Base-by-base conservation (phyloP, 2,888 invertebrate genomes). In the Drosophila formosana region DNA sequence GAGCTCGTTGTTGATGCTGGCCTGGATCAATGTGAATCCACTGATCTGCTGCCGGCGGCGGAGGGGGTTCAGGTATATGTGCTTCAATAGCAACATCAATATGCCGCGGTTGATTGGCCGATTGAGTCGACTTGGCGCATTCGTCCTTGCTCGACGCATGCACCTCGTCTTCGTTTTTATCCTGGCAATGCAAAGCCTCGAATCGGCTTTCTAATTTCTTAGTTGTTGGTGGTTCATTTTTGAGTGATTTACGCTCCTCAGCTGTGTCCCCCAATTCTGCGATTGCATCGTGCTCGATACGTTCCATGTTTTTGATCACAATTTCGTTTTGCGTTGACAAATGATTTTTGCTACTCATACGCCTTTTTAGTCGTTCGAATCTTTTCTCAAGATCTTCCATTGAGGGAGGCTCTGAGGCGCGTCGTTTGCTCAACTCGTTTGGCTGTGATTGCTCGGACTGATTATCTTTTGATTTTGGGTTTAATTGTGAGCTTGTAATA, bases 381-480 rank as follows among this genome's bases (percentile, higher is more conserved):
- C 91, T 84, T 34, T 85, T 81, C 34, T 91, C 91, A 8, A 91
- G 60, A 70, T 91, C 90, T 65, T 90, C 89, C 37, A 82, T 90
- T 2, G 91, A 86, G 6, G 91, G 91, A 0, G 90, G 90, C 1
- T 89, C 90, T 0, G 85, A 85, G 9, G 87, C 80, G 1, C 89
- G 75, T 11, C 90, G 62, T 18, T 87, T 87, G 8, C 3, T 52
- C 3, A 66, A 32, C 3, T 75, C 79, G 7, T 58, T 69, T 4
- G 52, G 1, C 8, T 66, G 52, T 0, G 60, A 9, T 30, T 75
- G 66, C 3, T 39, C 39, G 7, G 13, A 7, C 13, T 13, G 18
- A 7, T 4, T 18, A 3, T 3, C 3, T 41, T 13, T 18, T 41
- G 18, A 13, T 26, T 45, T 47, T 1, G 37, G 1, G 0, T 63